These are phyloP conservation scores for Leptopterna dolabrata DNA, from an alignment of 2,888 invertebrate genomes.

Conservation along the genomic window DNA sequence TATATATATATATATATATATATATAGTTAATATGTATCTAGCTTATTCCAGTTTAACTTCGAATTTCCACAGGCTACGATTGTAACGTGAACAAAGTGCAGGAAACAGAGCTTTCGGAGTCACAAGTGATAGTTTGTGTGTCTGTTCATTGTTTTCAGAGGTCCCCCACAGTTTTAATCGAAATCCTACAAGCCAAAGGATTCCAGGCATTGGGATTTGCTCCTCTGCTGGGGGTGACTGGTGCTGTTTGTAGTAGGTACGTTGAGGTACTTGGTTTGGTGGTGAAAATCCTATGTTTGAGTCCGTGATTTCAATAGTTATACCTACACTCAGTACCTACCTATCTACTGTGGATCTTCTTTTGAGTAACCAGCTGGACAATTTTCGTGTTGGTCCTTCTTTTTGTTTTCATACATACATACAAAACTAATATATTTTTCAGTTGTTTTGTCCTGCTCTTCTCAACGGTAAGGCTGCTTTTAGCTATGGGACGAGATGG, in stretches of 20 bases:
- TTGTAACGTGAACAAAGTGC: no score
- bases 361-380: no score
- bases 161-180: neutral
- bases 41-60: no score
- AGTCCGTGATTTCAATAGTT: no score
- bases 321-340: no score
- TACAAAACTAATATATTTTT: neutral
- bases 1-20: no score
- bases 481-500: slow-evolving; percentile 32
- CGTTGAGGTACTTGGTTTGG: neutral
- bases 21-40: no score
- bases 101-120: no score
- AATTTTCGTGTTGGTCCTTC: neutral
- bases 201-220: neutral
- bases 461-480: slow-evolving; percentile 4
- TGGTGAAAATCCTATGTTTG: no score
- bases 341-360: no score
- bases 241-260: slow-evolving; percentile 5
- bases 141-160: neutral
- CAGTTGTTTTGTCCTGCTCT: slow-evolving; percentile 24
- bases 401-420: neutral
- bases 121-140: no score
- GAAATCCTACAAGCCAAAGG: neutral
- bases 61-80: no score
- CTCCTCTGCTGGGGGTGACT: neutral